phyloP scores from a whole-genome alignment of 2,797 vertebrate species.

The Onychomys leucogaster region DNA sequence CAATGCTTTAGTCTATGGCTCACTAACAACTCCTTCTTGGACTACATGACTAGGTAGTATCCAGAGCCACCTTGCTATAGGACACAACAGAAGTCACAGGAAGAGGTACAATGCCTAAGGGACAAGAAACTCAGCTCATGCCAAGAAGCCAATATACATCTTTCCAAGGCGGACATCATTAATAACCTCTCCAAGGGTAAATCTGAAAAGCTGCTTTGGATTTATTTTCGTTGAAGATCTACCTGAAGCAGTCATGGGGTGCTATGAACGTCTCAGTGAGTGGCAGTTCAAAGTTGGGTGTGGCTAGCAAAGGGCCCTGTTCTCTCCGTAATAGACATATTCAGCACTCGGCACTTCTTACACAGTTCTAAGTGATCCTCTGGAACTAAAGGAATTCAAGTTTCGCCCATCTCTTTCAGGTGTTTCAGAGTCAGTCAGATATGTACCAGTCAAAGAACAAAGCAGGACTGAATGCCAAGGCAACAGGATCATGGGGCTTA shows the following conservation, averaged over 20 bases:
- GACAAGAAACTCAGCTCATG: background rate
- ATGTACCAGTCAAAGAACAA: background rate
- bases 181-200: background rate
- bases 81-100: constrained; percentile 20
- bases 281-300: background rate
- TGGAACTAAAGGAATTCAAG: constrained; percentile 4
- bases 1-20: background rate
- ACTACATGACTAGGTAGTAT: background rate
- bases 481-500: background rate
- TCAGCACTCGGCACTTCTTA: background rate
- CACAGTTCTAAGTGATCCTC: background rate
- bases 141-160: background rate
- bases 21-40: background rate
- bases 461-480: background rate
- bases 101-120: background rate
- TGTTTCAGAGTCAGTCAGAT: background rate
- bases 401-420: background rate
- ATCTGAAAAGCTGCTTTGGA: background rate
- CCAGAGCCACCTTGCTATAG: background rate
- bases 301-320: background rate
- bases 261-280: constrained; percentile 16
- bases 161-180: constrained; percentile 40
- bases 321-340: background rate
- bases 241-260: constrained; percentile 39
- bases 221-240: constrained; percentile 52